Evolutionary conservation across 2,888 invertebrate species (phyloP), one percentile per base, ranked within the genome.

Genomic region (Cistogaster globosa): DNA sequence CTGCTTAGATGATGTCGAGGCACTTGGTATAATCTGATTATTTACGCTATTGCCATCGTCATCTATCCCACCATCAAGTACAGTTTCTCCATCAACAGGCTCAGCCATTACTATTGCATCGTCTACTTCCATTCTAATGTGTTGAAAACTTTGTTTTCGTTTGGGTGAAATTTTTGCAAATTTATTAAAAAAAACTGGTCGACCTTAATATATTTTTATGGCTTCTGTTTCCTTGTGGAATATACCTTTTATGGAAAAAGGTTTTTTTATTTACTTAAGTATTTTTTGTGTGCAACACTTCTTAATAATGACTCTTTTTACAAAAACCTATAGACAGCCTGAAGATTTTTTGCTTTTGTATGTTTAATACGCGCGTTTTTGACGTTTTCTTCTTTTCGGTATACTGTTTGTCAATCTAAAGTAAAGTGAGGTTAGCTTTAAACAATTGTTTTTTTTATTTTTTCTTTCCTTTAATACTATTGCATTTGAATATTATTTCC

Each of bases 101-200:
- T 78, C 65, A 69, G 86, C 74, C 83, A 81, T 62, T 69, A 85
- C 77, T 76, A 85, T 86, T 74, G 88, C 86, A 86, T 88, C 89
- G 86, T 89, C 89, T 87, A 89, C 89, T 86, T 89, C 89, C 89
- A 89, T 89, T 88, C 89, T 89, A 22, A 89, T 89, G 72, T 88
- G 85, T 57, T 88, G 89, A 87, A 89, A 89, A 87, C 89, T 89
- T 68, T 89, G 89, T 81, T 89, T 89, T 68, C 89, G 79, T 89
- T 89, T 89, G 71, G 89, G 89, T 85, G 89, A 89, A 89, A 89
- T 89, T 86, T 88, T 89, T 88, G 89, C 82, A 87, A 85, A 51
- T 83, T 86, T 87, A 74, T 3, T 58, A 74, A 36, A 22, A 36
- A 22, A 57, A 82, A 63, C 63, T 57, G 51, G 68, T 14, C 57